Conservation (phyloP, 2,888 invertebrate genomes). For the Xylophagus ater region DNA sequence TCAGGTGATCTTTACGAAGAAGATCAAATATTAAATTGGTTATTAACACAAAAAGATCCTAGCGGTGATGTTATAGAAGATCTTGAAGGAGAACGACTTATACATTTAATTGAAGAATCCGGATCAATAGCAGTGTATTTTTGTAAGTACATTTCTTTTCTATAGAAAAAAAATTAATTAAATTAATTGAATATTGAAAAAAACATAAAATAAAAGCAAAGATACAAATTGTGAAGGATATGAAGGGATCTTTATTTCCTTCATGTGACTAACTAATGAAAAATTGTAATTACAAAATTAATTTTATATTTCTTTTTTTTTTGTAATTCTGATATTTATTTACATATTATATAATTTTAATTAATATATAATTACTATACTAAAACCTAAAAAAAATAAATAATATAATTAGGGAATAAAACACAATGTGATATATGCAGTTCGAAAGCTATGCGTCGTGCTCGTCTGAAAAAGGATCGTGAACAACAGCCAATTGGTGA, state of each 20-base stretch:
- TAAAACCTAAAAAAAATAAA: slow-evolving; percentile 18
- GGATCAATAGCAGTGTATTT: slow-evolving; percentile 82
- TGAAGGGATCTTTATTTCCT: background rate
- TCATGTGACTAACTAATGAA: no score
- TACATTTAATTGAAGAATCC: slow-evolving; percentile 64
- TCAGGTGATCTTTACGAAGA: slow-evolving; percentile 76
- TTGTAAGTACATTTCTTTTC: slow-evolving; percentile 53
- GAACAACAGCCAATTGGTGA: slow-evolving; percentile 38
- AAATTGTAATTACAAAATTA: background rate
- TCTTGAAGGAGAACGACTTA: slow-evolving; percentile 66
- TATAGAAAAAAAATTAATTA: slow-evolving; percentile 16
- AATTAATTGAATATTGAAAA: slow-evolving; percentile 17
- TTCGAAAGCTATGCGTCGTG: slow-evolving; percentile 60
- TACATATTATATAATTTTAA: background rate
- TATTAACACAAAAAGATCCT: slow-evolving; percentile 84
- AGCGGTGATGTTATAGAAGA: slow-evolving; percentile 84
- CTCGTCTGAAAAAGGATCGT: slow-evolving; percentile 52
- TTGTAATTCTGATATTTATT: background rate
- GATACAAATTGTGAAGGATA: background rate
- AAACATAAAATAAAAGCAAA: slow-evolving; percentile 1
- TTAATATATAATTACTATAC: slow-evolving; percentile 13
- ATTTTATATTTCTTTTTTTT: background rate
- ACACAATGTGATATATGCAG: slow-evolving; percentile 78
- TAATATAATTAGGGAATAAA: slow-evolving; percentile 74
- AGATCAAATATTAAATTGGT: slow-evolving; percentile 79